Percentiles rank a stretch among this genome's conserved stretches.
Conservation (phyloP, 2,888 invertebrate genomes). For the Xylota segnis region DNA sequence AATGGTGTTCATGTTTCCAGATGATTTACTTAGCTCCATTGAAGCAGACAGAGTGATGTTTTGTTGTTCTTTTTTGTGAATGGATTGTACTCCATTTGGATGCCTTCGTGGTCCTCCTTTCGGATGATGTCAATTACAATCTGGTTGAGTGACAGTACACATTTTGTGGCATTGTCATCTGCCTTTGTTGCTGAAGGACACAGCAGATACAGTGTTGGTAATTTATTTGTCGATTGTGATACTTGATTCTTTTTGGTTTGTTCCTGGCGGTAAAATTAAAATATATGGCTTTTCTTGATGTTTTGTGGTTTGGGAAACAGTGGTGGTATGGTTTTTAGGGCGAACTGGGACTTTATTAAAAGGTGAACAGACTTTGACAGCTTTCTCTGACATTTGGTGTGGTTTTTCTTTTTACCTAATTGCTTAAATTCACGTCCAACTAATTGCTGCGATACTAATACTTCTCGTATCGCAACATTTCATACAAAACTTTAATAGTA, state of each 20-base stretch:
- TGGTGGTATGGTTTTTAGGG: too few relatives aligned
- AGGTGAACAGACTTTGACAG: too few relatives aligned
- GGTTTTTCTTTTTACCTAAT: too few relatives aligned
- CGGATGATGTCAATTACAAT: slow-evolving; percentile 18
- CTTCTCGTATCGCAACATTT: too few relatives aligned
- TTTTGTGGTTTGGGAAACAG: too few relatives aligned
- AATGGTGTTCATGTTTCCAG: slow-evolving; percentile 1
- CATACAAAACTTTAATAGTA: not conserved
- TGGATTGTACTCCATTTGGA: slow-evolving; percentile 7
- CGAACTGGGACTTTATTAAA: too few relatives aligned
- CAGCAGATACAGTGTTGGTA: not conserved
- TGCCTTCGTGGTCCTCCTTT: not conserved
- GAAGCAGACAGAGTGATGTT: not conserved
- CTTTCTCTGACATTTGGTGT: too few relatives aligned
- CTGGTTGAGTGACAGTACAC: slow-evolving; percentile 23
- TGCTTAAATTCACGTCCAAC: too few relatives aligned
- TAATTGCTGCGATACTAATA: too few relatives aligned
- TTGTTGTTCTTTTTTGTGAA: not conserved
- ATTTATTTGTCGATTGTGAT: slow-evolving; percentile 33
- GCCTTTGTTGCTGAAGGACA: slow-evolving; percentile 21
- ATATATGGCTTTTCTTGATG: not conserved
- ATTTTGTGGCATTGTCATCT: slow-evolving; percentile 20
- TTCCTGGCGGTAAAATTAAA: not conserved
- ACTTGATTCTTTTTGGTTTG: not conserved
- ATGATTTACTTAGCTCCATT: not conserved